Evolutionary conservation across 2,797 vertebrate genomes (phyloP).

Genomic region (Microctenopoma steveboyesi): DNA sequence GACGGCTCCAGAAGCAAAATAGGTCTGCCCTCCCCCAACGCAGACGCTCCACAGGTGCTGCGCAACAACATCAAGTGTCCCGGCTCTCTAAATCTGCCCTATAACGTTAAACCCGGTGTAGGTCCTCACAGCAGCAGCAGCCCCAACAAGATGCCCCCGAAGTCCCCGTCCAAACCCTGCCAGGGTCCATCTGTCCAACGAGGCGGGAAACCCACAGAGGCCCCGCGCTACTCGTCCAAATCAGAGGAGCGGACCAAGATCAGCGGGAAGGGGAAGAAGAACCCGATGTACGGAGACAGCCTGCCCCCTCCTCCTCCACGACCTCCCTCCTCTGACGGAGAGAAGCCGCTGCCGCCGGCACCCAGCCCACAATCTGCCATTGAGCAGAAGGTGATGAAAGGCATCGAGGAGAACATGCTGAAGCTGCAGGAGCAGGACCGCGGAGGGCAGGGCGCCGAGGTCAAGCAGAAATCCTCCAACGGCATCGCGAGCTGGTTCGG

Average conservation of each 20-base stretch:
- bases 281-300: conserved; percentile 76
- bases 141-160: conserved; percentile 90
- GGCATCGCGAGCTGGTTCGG: conserved; percentile 98
- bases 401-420: conserved; percentile 95
- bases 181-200: conserved; percentile 73
- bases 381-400: conserved; percentile 98
- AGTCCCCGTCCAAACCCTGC: conserved; percentile 89
- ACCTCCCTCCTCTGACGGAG: conserved; percentile 59
- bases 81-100: conserved; percentile 81
- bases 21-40: conserved; percentile 79
- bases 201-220: conserved; percentile 69
- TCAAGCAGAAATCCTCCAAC: conserved; percentile 90
- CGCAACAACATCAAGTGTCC: conserved; percentile 87
- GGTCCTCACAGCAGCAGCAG: conserved; percentile 85
- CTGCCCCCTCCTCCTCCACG: conserved; percentile 78
- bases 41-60: conserved; percentile 80
- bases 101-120: conserved; percentile 73
- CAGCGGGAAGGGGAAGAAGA: conserved; percentile 83
- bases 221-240: conserved; percentile 82
- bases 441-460: conserved; percentile 79
- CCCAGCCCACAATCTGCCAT: conserved; percentile 88
- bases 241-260: conserved; percentile 85
- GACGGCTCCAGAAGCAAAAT: conserved; percentile 86
- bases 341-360: conserved; percentile 63
- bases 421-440: conserved; percentile 92